phyloP scores from a whole-genome alignment of 2,888 invertebrate genomes.

The Subacronicta megacephala region DNA sequence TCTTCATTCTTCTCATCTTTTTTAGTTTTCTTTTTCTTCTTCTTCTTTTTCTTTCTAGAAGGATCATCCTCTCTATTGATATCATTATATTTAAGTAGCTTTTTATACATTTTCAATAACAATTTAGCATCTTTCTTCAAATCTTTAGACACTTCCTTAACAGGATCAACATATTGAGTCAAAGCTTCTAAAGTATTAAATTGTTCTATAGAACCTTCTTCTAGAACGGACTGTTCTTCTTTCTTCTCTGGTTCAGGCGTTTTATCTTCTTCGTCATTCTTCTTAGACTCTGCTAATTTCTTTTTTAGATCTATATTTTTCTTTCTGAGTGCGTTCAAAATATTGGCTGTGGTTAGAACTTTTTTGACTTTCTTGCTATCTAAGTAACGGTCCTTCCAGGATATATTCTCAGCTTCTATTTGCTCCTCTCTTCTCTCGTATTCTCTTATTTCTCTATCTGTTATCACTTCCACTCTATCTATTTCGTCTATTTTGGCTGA shows the following conservation, averaged over 20 bases:
- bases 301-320: constrained; percentile 87
- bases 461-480: constrained; percentile 72
- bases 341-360: constrained; percentile 87
- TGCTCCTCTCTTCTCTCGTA: constrained; percentile 53
- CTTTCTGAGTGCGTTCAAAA: constrained; percentile 90
- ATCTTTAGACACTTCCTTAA: constrained; percentile 57
- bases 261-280: constrained; percentile 22
- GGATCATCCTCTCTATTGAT: constrained; percentile 71
- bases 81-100: constrained; percentile 80
- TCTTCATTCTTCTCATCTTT: constrained; percentile 2
- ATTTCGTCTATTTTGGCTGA: constrained; percentile 86
- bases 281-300: constrained; percentile 71
- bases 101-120: constrained; percentile 85
- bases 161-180: constrained; percentile 77
- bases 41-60: constrained; percentile 78
- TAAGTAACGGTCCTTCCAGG: constrained; percentile 90
- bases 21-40: constrained; percentile 60
- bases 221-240: constrained; percentile 49
- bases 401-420: constrained; percentile 64
- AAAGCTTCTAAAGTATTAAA: constrained; percentile 84
- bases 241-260: constrained; percentile 23
- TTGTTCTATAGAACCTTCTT: constrained; percentile 88
- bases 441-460: constrained; percentile 66
- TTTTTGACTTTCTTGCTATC: constrained; percentile 90
- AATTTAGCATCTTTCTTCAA: constrained; percentile 85